These are phyloP conservation scores for Nicator chloris DNA, from an alignment of 2,113 vertebrate genomes.

Conservation along the genomic window DNA sequence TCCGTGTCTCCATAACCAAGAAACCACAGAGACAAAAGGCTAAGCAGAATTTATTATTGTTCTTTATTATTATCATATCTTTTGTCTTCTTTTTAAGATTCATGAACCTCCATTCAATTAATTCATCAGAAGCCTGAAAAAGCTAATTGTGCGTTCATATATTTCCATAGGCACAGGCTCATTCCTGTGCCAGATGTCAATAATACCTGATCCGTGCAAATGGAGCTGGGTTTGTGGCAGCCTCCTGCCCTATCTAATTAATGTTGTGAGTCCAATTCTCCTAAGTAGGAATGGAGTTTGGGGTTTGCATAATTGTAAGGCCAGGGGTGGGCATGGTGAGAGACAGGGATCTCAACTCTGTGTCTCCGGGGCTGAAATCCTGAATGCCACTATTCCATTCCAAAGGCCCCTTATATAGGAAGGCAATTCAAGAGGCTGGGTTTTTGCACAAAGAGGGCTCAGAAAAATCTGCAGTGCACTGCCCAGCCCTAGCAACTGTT, in stretches of 20 bases:
- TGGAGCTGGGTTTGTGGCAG: background rate
- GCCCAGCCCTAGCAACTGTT: background rate
- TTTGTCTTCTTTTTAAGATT: slow-evolving; percentile 35
- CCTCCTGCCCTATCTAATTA: background rate
- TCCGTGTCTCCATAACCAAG: background rate
- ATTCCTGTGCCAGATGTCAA: background rate
- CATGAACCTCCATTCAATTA: slow-evolving; percentile 10
- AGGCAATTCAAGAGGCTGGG: rapidly evolving
- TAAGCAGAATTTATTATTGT: slow-evolving; percentile 19
- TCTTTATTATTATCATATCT: background rate
- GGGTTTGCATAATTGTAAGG: background rate
- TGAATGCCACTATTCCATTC: background rate
- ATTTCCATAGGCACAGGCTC: background rate
- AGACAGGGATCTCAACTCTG: background rate
- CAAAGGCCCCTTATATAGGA: too few relatives aligned
- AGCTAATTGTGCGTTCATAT: background rate
- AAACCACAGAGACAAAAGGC: background rate
- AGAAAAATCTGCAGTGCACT: background rate
- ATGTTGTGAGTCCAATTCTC: background rate
- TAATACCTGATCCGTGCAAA: background rate
- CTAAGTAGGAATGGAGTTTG: background rate
- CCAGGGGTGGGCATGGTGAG: background rate
- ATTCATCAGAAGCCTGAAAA: slow-evolving; percentile 4
- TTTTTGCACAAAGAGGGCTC: background rate
- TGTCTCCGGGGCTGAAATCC: background rate